Conservation (phyloP, 2,888 invertebrate species). For the Adelphocoris suturalis region DNA sequence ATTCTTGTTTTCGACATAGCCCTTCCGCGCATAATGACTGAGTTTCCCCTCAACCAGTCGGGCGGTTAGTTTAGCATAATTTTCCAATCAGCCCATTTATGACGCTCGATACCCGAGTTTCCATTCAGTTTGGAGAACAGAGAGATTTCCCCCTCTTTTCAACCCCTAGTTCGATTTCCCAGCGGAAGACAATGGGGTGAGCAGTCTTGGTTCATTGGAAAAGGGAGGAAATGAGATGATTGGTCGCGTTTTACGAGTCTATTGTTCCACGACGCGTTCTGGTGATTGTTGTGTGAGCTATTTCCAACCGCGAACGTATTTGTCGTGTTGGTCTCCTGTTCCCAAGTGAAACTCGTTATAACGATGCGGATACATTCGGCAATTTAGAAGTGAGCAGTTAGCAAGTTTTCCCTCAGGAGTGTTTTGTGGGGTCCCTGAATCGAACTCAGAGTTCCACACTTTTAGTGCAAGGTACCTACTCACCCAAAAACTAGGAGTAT, state of each 20-base stretch:
- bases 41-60: not conserved
- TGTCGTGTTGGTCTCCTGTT: not conserved
- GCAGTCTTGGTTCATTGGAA: slow-evolving; percentile 23
- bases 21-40: slow-evolving; percentile 42
- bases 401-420: no score
- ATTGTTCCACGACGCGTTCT: not conserved
- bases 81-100: slow-evolving; percentile 39
- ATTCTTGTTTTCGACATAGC: slow-evolving; percentile 1
- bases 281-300: not conserved
- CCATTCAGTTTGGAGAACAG: not conserved
- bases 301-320: not conserved
- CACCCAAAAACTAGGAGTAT: no score
- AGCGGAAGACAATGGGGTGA: slow-evolving; percentile 1
- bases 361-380: no score
- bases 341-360: no score
- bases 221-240: slow-evolving; percentile 11
- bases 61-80: slow-evolving; percentile 46
- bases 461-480: no score
- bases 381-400: no score
- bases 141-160: slow-evolving; percentile 28
- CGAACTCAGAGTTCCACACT: no score
- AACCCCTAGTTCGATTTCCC: not conserved
- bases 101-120: slow-evolving; percentile 32
- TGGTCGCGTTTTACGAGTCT: slow-evolving; percentile 7
- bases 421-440: no score